Evolutionary conservation across 2,113 vertebrate species (phyloP).

Genomic region (Anser brachyrhynchus): DNA sequence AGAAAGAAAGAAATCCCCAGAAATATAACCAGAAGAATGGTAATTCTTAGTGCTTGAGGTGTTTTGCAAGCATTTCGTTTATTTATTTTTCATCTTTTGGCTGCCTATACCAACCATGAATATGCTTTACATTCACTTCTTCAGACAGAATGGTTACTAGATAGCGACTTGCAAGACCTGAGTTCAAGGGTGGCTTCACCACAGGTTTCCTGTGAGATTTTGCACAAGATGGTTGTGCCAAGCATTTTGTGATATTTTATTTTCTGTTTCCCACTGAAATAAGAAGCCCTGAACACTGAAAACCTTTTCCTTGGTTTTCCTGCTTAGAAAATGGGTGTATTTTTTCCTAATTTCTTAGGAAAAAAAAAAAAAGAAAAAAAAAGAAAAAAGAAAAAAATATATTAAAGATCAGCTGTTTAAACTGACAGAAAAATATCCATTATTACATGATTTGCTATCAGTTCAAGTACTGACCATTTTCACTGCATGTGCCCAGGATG

Average conservation of each 20-base stretch:
- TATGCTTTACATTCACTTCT: neutral
- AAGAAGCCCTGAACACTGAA: neutral
- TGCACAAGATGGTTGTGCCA: neutral
- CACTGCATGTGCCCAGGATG: rapidly evolving
- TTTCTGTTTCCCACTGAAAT: neutral
- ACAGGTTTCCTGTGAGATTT: neutral
- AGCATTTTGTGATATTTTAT: neutral
- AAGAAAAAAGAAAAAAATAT: neutral
- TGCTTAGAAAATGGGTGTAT: neutral
- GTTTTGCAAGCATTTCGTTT: neutral
- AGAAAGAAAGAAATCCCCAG: neutral
- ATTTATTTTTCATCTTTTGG: neutral
- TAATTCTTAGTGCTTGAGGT: neutral
- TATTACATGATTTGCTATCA: neutral
- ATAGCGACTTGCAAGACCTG: neutral
- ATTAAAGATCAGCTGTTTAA: neutral
- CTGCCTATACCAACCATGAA: neutral
- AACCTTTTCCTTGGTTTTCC: neutral
- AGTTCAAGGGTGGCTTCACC: neutral
- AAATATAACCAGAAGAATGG: neutral
- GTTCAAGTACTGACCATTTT: neutral
- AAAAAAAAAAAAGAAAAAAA: neutral
- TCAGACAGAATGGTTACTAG: neutral
- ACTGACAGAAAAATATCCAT: neutral
- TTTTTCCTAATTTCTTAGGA: neutral